Evolutionary conservation across 2,797 vertebrate genomes (phyloP).

Genomic region (Muscicapa striata): DNA sequence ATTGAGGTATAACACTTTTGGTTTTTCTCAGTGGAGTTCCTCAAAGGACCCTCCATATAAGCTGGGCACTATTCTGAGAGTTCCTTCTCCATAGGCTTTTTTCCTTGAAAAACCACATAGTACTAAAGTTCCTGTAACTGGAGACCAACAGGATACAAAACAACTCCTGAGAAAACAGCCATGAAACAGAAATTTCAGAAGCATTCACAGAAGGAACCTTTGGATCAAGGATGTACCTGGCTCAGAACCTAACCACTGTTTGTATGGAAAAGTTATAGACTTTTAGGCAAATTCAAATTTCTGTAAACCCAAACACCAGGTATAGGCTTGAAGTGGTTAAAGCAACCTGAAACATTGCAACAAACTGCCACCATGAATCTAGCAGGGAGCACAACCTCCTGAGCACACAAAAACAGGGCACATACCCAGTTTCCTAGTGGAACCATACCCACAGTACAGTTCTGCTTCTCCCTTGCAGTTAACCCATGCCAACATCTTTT

Average conservation of each 20-base stretch:
- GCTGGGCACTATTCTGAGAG: not conserved
- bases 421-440: not conserved
- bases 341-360: not conserved
- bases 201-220: not conserved
- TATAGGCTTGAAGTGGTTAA: not conserved
- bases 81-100: not conserved
- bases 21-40: not conserved
- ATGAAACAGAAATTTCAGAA: not conserved
- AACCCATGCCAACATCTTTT: not conserved
- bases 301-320: not conserved
- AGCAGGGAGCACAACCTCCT: not conserved
- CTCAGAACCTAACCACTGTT: not conserved
- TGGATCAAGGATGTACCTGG: not conserved
- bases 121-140: not conserved
- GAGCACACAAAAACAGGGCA: not conserved
- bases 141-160: not conserved
- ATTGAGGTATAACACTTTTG: not conserved
- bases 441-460: not conserved
- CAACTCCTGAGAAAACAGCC: not conserved
- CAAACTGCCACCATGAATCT: not conserved
- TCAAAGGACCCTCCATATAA: not conserved
- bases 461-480: not conserved
- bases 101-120: not conserved
- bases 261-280: not conserved
- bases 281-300: not conserved